Conservation (phyloP, 1,140 invertebrate species). For the Aradophagus sp. region DNA sequence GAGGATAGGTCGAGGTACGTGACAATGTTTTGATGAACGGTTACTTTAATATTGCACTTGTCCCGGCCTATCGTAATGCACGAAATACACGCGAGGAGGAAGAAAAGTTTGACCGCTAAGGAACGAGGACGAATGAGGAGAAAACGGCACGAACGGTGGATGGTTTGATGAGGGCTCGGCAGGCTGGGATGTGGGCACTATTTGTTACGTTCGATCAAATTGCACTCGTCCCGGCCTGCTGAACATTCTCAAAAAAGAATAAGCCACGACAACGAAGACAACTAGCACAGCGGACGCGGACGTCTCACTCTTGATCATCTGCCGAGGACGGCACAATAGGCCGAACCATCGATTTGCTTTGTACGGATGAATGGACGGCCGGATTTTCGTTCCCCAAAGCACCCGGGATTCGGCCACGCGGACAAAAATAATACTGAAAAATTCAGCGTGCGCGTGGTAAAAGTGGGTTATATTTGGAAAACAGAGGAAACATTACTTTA, state of each 20-base stretch:
- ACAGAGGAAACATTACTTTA: too few species aligned
- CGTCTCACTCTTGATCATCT: conserved; percentile 51
- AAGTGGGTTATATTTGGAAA: too few species aligned
- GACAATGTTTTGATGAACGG: conserved; percentile 68
- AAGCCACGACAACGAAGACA: conserved; percentile 1
- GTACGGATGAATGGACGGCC: conserved; percentile 50
- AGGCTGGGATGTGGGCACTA: conserved; percentile 71
- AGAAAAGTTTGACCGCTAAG: conserved; percentile 23
- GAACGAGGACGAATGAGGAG: conserved; percentile 19
- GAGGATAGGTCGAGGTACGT: conserved; percentile 73
- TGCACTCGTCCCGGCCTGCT: conserved; percentile 75
- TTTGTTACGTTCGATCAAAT: conserved; percentile 72
- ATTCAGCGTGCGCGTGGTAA: too few species aligned
- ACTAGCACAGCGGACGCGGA: conserved; percentile 1
- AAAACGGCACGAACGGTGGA: conserved; percentile 17
- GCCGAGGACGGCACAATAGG: too few species aligned
- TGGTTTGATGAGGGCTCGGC: conserved; percentile 54
- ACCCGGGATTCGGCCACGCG: conserved; percentile 9
- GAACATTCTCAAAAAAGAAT: conserved; percentile 60
- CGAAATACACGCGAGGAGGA: conserved; percentile 30
- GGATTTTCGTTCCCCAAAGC: conserved; percentile 23
- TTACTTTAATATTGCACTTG: conserved; percentile 74
- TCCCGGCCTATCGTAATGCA: conserved; percentile 75
- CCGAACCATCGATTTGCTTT: conserved; percentile 44
- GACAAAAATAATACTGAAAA: too few species aligned